These are phyloP conservation scores for Cataglyphis livida DNA, from an alignment of 2,888 invertebrate genomes.

Conservation along the genomic window DNA sequence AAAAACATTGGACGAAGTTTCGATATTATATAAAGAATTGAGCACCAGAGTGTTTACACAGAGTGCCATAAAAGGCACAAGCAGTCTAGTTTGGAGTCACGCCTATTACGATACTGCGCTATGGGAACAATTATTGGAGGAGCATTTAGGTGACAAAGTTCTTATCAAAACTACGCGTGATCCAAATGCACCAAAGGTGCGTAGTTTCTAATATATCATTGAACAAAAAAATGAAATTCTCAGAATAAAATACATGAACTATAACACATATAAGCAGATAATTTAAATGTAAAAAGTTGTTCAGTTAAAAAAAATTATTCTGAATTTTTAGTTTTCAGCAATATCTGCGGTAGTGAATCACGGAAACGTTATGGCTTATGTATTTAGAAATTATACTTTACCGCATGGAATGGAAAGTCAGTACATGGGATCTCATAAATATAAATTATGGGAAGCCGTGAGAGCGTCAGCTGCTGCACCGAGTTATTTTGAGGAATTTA, in stretches of 20 bases:
- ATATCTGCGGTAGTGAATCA: constrained; percentile 94
- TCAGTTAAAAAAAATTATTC: background rate
- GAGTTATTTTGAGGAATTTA: constrained; percentile 95
- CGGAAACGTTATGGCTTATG: constrained; percentile 90
- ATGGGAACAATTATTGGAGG: constrained; percentile 92
- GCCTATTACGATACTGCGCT: constrained; percentile 95
- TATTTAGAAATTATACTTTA: constrained; percentile 94
- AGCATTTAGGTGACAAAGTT: constrained; percentile 88
- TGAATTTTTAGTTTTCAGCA: constrained; percentile 88
- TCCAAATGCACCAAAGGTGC: constrained; percentile 87
- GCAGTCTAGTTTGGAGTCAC: constrained; percentile 93
- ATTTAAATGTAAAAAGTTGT: background rate
- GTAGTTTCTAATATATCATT: background rate
- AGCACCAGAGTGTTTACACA: constrained; percentile 90
- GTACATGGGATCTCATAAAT: constrained; percentile 90
- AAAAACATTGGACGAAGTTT: constrained; percentile 88
- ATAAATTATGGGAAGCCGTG: constrained; percentile 93
- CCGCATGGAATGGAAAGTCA: constrained; percentile 90
- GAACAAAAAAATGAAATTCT: background rate
- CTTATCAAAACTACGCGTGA: constrained; percentile 88
- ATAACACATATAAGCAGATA: background rate
- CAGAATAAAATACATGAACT: background rate
- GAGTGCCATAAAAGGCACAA: constrained; percentile 89
- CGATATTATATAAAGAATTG: constrained; percentile 88
- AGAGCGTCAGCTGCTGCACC: constrained; percentile 97